Conservation (phyloP, 2,797 vertebrate genomes). For the Pygocentrus nattereri region DNA sequence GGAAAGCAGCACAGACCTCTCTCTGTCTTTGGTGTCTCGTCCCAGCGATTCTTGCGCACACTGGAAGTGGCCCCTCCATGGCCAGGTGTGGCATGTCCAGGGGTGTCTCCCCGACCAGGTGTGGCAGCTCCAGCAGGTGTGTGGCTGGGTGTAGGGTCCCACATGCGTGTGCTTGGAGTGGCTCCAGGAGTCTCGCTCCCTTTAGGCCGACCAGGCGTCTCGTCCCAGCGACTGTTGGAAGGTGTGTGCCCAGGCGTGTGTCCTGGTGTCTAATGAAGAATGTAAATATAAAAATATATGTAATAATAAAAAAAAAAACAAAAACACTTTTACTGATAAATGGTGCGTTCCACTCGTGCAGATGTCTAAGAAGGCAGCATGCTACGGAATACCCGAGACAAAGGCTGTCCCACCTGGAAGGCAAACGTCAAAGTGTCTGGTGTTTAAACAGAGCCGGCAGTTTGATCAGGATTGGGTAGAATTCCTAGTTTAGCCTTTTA, state of each 20-base stretch:
- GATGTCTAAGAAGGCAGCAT: too few relatives aligned
- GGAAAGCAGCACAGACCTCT: constrained; percentile 75
- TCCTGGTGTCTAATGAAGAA: constrained; percentile 76
- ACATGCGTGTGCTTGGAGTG: constrained; percentile 95
- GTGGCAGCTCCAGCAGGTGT: constrained; percentile 96
- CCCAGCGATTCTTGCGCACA: constrained; percentile 97
- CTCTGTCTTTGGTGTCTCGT: constrained; percentile 98
- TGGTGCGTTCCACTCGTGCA: too few relatives aligned
- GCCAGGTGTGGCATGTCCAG: constrained; percentile 95
- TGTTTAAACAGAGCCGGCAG: too few relatives aligned
- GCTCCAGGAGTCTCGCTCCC: constrained; percentile 97
- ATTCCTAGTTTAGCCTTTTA: too few relatives aligned
- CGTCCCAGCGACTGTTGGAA: constrained; percentile 95
- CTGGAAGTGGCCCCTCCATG: constrained; percentile 95
- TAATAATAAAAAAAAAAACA: too few relatives aligned
- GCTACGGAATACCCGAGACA: too few relatives aligned
- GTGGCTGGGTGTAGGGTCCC: constrained; percentile 98
- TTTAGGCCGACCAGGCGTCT: constrained; percentile 96
- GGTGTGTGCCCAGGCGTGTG: constrained; percentile 97
- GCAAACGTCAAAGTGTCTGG: too few relatives aligned
- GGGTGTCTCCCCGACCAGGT: constrained; percentile 92
- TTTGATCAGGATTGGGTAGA: too few relatives aligned
- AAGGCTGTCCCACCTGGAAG: too few relatives aligned
- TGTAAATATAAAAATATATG: background rate
- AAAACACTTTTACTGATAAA: background rate